Evolutionary conservation across 2,113 vertebrate genomes (phyloP).

Genomic region (Periophthalmus modestus): DNA sequence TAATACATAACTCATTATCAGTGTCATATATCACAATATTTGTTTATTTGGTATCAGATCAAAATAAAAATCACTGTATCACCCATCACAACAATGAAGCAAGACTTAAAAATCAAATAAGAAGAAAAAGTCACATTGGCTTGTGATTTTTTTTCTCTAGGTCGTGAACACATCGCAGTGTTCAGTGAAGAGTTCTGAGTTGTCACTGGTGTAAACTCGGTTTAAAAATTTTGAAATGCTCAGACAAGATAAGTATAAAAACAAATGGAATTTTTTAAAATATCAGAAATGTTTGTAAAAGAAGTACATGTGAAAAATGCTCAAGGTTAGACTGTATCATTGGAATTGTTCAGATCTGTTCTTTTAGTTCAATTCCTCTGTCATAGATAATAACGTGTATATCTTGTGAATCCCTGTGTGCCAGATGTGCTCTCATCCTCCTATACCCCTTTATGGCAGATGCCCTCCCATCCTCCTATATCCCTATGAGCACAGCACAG

Average conservation of each 20-base stretch:
- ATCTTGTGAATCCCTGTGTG: too few relatives aligned
- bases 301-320: not conserved
- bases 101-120: too few relatives aligned
- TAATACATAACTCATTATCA: too few relatives aligned
- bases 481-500: too few relatives aligned
- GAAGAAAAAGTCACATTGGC: conserved; percentile 19
- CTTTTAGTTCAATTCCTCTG: too few relatives aligned
- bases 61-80: too few relatives aligned
- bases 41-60: too few relatives aligned
- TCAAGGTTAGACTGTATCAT: not conserved
- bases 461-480: too few relatives aligned
- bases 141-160: not conserved
- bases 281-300: not conserved
- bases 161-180: not conserved
- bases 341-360: not conserved
- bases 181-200: conserved; percentile 18
- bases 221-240: not conserved
- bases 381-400: too few relatives aligned
- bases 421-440: not conserved
- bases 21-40: too few relatives aligned
- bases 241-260: not conserved
- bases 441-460: too few relatives aligned
- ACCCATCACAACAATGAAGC: too few relatives aligned
- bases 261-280: not conserved
- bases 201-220: conserved; percentile 3